Percentiles rank a stretch among this genome's conserved stretches.
These are phyloP conservation scores for Pituophis catenifer DNA, from an alignment of 2,113 vertebrate species.

Conservation along the genomic window DNA sequence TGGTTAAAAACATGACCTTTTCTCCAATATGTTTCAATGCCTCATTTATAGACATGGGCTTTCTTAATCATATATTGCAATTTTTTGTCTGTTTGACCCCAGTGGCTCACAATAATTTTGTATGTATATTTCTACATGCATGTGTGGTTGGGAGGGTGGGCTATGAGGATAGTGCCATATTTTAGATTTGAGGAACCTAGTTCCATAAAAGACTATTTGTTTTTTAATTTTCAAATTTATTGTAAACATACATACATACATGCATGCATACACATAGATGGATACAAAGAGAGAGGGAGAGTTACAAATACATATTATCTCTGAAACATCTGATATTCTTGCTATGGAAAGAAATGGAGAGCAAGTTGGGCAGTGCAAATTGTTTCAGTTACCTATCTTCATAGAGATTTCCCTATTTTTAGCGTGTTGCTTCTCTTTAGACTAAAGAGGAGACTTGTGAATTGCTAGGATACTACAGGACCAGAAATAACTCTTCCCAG, in stretches of 20 bases:
- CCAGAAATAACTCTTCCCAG: conserved; percentile 59
- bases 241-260: neutral
- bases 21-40: neutral
- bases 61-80: neutral
- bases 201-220: neutral
- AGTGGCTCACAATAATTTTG: neutral
- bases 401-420: conserved; percentile 55
- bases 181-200: neutral
- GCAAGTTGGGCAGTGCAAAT: neutral
- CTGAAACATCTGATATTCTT: conserved; percentile 6
- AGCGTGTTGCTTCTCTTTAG: conserved; percentile 45
- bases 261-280: neutral
- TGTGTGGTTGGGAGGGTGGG: neutral
- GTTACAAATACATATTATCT: neutral
- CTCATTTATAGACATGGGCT: neutral
- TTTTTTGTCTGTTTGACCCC: neutral
- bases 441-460: conserved; percentile 31
- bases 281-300: neutral
- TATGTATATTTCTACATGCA: neutral
- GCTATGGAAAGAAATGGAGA: conserved; percentile 8
- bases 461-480: conserved; percentile 45
- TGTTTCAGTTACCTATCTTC: neutral
- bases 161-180: neutral
- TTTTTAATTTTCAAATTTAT: neutral
- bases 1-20: neutral